These are phyloP conservation scores for Bellardia pandia DNA, from an alignment of 2,888 invertebrate genomes.

Conservation along the genomic window DNA sequence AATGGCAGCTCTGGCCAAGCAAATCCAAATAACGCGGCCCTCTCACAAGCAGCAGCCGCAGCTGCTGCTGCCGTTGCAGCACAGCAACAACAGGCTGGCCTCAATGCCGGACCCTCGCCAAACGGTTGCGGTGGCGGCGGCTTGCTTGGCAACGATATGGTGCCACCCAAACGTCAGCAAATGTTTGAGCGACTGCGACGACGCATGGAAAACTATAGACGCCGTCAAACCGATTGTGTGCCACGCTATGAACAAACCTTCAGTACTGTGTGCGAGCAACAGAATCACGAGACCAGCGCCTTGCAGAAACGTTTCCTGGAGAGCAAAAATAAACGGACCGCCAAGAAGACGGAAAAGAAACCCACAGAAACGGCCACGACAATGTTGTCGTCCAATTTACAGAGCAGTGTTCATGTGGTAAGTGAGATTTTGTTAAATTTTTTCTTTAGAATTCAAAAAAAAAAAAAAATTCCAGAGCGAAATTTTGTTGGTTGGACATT, in stretches of 20 bases:
- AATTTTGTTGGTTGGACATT: no score
- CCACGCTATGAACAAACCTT: conserved; percentile 95
- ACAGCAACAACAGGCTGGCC: conserved; percentile 68
- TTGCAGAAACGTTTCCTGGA: conserved; percentile 95
- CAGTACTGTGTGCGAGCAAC: conserved; percentile 94
- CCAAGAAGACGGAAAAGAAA: conserved; percentile 91
- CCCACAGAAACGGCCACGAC: conserved; percentile 79
- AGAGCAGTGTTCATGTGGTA: conserved; percentile 91
- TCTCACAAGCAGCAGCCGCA: conserved; percentile 43
- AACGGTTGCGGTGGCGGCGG: conserved; percentile 56
- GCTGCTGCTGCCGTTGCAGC: conserved; percentile 66
- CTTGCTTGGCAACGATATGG: conserved; percentile 84
- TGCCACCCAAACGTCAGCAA: conserved; percentile 92
- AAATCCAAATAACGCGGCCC: conserved; percentile 65
- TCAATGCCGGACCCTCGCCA: conserved; percentile 71
- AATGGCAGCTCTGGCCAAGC: conserved; percentile 77
- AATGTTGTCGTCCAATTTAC: conserved; percentile 85
- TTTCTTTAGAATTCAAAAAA: background rate
- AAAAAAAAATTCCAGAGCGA: background rate
- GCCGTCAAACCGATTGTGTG: conserved; percentile 93
- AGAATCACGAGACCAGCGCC: conserved; percentile 94
- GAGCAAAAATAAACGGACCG: conserved; percentile 94
- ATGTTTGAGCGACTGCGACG: conserved; percentile 94
- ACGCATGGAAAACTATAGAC: conserved; percentile 94
- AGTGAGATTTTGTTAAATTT: conserved; percentile 80